Evolutionary conservation across 2,797 vertebrate genomes (phyloP).

Genomic region (Chaetodon trifasciatus): DNA sequence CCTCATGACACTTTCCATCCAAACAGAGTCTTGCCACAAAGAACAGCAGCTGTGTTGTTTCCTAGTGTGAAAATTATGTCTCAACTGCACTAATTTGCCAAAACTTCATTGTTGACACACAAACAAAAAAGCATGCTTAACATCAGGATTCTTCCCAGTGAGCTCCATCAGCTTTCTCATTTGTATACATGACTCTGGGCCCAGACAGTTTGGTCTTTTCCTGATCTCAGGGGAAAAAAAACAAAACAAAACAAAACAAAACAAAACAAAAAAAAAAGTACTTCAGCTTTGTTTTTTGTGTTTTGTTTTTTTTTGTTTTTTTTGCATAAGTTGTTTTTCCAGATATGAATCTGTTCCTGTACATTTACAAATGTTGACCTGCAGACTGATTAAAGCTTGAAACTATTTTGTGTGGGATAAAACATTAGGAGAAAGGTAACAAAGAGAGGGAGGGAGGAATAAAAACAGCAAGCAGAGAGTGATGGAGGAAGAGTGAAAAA

Average conservation of each 20-base stretch:
- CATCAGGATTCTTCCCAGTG: background rate
- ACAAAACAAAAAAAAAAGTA: no score
- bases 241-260: no score
- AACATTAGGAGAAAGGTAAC: background rate
- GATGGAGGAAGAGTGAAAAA: slow-evolving; percentile 9
- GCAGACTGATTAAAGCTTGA: background rate
- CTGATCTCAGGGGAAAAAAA: no score
- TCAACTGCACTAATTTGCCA: no score
- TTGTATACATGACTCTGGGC: background rate
- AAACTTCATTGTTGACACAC: no score
- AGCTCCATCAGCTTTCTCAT: background rate
- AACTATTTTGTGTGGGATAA: background rate
- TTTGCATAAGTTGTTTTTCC: background rate
- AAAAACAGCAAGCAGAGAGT: background rate
- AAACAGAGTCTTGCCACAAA: no score
- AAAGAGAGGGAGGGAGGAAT: background rate
- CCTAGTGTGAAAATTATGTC: no score
- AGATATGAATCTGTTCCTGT: background rate
- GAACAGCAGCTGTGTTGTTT: no score
- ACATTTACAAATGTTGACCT: background rate
- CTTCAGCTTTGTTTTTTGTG: no score
- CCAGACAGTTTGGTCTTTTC: no score
- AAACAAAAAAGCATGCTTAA: background rate
- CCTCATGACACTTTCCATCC: no score
- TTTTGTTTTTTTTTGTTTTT: no score